These are phyloP conservation scores for Drosophila sulfurigaster DNA, from an alignment of 1,140 invertebrate genomes.

Conservation along the genomic window DNA sequence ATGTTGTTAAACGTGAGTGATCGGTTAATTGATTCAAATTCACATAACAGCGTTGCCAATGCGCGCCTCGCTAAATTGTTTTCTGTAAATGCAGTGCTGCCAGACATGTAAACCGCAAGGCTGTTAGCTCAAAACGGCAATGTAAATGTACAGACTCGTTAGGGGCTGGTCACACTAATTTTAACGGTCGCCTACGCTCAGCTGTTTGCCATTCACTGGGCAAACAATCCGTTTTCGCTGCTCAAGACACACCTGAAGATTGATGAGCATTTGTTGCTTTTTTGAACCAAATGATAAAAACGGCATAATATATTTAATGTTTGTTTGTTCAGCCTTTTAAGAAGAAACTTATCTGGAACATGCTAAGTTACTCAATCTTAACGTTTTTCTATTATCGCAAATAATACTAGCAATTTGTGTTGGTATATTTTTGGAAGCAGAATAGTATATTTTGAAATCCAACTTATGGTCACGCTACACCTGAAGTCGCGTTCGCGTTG, in stretches of 20 bases:
- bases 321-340: too few species aligned
- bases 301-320: too few species aligned
- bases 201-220: slow-evolving; percentile 40
- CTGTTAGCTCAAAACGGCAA: slow-evolving; percentile 24
- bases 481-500: slow-evolving; percentile 62
- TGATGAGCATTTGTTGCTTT: background rate
- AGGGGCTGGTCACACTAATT: slow-evolving; percentile 8
- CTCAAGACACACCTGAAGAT: slow-evolving; percentile 39
- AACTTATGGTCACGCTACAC: slow-evolving; percentile 2
- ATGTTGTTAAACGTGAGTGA: background rate
- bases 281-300: too few species aligned
- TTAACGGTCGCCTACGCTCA: slow-evolving; percentile 13
- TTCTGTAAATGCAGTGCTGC: background rate
- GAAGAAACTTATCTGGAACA: too few species aligned
- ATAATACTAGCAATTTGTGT: too few species aligned
- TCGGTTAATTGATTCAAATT: background rate
- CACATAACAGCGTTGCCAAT: background rate
- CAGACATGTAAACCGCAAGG: background rate
- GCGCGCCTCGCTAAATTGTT: background rate
- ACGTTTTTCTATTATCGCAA: background rate
- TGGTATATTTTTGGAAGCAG: background rate
- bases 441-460: background rate
- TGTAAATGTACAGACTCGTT: background rate
- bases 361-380: background rate
- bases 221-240: slow-evolving; percentile 14